These are phyloP conservation scores for Triplophysa rosa DNA, from an alignment of 2,113 vertebrate species.

Conservation along the genomic window DNA sequence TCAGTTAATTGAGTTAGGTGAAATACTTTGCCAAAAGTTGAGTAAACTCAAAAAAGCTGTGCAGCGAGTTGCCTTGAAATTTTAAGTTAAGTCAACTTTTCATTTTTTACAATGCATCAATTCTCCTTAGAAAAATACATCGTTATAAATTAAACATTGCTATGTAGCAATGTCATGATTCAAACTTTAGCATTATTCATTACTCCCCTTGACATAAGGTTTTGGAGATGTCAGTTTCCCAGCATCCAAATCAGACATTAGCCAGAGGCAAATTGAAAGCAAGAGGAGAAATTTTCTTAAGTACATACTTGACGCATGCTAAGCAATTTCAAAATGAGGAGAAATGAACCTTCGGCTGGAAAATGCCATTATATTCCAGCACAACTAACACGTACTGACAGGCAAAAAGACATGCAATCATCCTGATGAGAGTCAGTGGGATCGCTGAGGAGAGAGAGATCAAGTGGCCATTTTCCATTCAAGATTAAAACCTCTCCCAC, in stretches of 20 bases:
- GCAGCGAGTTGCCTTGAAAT: too few relatives aligned
- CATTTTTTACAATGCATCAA: too few relatives aligned
- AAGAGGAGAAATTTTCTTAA: conserved; percentile 22
- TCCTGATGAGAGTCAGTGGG: background rate
- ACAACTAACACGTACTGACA: background rate
- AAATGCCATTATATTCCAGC: background rate
- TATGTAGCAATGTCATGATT: background rate
- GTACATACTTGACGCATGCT: conserved; percentile 3
- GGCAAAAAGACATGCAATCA: conserved; percentile 7
- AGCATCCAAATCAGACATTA: too few relatives aligned
- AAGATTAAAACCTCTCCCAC: conserved; percentile 19
- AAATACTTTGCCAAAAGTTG: too few relatives aligned
- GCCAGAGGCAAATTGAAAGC: background rate
- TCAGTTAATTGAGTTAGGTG: too few relatives aligned
- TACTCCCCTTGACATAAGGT: too few relatives aligned
- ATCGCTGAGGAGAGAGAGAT: conserved; percentile 6
- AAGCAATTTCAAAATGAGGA: conserved; percentile 10
- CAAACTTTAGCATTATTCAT: too few relatives aligned
- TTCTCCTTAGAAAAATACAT: background rate
- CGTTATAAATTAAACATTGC: background rate
- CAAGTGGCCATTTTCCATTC: conserved; percentile 30
- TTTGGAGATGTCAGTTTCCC: too few relatives aligned
- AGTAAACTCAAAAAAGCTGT: too few relatives aligned
- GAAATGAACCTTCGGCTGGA: background rate
- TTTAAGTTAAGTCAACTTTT: too few relatives aligned